These are phyloP conservation scores for Globodera ellingtonae DNA, from an alignment of 1,140 invertebrate genomes.

Conservation along the genomic window DNA sequence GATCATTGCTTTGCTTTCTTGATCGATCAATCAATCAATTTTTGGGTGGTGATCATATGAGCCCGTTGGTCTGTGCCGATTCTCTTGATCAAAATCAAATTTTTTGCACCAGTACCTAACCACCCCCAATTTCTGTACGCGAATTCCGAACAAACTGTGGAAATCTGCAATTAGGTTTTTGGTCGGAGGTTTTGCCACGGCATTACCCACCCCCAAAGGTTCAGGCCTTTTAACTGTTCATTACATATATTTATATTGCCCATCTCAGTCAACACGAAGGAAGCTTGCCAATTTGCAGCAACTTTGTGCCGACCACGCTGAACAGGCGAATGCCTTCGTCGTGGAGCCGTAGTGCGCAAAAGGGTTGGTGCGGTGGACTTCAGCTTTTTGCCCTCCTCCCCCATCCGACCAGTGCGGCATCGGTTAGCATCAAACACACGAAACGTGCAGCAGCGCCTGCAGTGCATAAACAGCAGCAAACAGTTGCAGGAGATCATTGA, in stretches of 20 bases:
- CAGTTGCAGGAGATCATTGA: constrained; percentile 61
- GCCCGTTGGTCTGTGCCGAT: too few relatives aligned
- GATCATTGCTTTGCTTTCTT: too few relatives aligned
- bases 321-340: constrained; percentile 51
- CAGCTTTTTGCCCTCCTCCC: neutral
- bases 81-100: too few relatives aligned
- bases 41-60: too few relatives aligned
- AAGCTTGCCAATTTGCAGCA: constrained; percentile 45
- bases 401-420: constrained; percentile 35
- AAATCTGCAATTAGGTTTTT: too few relatives aligned
- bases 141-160: too few relatives aligned
- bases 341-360: constrained; percentile 58
- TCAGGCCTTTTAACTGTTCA: too few relatives aligned
- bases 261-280: constrained; percentile 34
- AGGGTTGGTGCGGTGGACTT: constrained; percentile 43
- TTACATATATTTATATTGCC: neutral
- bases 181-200: neutral
- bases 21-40: too few relatives aligned
- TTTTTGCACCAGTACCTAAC: too few relatives aligned
- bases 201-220: too few relatives aligned
- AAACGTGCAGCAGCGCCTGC: constrained; percentile 63
- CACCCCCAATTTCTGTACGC: too few relatives aligned
- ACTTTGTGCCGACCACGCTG: constrained; percentile 51
- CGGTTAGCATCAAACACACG: constrained; percentile 61
- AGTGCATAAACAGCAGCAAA: constrained; percentile 61